phyloP scores from a whole-genome alignment of 2,113 vertebrate species.

The Pseudorhombus dupliciocellatus region DNA sequence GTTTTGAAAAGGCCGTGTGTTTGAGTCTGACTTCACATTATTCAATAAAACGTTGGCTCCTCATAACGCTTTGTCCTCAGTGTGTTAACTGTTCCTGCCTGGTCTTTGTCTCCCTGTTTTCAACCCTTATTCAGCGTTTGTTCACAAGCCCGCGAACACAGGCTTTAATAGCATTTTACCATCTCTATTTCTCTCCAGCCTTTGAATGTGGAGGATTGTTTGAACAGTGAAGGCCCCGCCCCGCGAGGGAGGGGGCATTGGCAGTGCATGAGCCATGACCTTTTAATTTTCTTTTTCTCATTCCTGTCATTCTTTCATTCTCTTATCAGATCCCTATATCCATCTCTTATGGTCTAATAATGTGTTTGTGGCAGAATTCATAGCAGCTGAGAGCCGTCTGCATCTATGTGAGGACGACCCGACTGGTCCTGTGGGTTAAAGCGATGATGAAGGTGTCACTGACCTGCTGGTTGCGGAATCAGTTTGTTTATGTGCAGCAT shows the following conservation, averaged over 20 bases:
- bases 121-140: constrained; percentile 29
- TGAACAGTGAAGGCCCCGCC: constrained; percentile 38
- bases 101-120: constrained; percentile 34
- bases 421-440: constrained; percentile 19
- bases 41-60: constrained; percentile 21
- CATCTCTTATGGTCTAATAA: neutral
- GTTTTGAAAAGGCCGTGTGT: neutral
- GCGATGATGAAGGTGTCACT: neutral
- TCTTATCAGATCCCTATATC: neutral
- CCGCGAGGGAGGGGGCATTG: constrained; percentile 21
- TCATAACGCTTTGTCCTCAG: neutral
- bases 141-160: constrained; percentile 45
- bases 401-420: constrained; percentile 3
- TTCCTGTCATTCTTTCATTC: constrained; percentile 10
- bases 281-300: constrained; percentile 22
- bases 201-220: constrained; percentile 38
- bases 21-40: constrained; percentile 15
- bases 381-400: neutral
- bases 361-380: constrained; percentile 4
- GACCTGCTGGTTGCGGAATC: constrained; percentile 12
- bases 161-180: constrained; percentile 40
- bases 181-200: constrained; percentile 38
- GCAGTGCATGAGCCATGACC: constrained; percentile 10
- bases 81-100: constrained; percentile 27
- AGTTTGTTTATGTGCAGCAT: constrained; percentile 17